Percentiles rank a stretch among this genome's conserved stretches.
phyloP scores from a whole-genome alignment of 1,140 invertebrate genomes.

The Brachionus paranguensis region DNA sequence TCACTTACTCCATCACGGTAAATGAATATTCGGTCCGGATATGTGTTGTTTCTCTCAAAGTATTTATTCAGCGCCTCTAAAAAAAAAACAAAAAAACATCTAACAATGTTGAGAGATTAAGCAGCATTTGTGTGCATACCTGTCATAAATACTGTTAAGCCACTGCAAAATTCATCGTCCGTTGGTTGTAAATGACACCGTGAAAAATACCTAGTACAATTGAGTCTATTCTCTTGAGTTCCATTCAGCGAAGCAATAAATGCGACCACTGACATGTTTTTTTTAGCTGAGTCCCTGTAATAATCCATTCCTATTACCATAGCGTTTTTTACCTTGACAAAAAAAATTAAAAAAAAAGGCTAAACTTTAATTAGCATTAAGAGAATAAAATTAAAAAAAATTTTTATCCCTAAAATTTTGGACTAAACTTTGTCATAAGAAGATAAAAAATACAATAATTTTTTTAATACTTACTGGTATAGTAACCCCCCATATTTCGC shows the following conservation, averaged over 20 bases:
- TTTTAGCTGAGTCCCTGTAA: conserved; percentile 45
- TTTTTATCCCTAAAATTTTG: no score
- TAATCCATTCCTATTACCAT: conserved; percentile 39
- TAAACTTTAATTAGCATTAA: no score
- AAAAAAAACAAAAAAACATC: not conserved
- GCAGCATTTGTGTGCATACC: not conserved
- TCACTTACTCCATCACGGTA: conserved; percentile 88
- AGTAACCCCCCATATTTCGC: conserved; percentile 75
- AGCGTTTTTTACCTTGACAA: not conserved
- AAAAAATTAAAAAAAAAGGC: not conserved
- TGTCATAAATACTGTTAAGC: not conserved
- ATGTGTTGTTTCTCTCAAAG: not conserved
- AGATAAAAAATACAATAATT: not conserved
- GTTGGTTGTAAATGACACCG: conserved; percentile 28
- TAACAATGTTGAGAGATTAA: not conserved
- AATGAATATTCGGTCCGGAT: conserved; percentile 62
- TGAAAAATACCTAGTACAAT: conserved; percentile 47
- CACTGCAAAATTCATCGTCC: not conserved
- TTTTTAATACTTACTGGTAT: conserved; percentile 61
- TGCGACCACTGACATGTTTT: conserved; percentile 64
- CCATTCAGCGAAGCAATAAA: conserved; percentile 77
- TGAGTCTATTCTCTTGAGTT: conserved; percentile 68
- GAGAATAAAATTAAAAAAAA: no score
- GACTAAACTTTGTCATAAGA: no score
- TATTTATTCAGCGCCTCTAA: conserved; percentile 28